Evolutionary conservation across 2,797 vertebrate genomes (phyloP).

Genomic region (Aphelocoma californica): DNA sequence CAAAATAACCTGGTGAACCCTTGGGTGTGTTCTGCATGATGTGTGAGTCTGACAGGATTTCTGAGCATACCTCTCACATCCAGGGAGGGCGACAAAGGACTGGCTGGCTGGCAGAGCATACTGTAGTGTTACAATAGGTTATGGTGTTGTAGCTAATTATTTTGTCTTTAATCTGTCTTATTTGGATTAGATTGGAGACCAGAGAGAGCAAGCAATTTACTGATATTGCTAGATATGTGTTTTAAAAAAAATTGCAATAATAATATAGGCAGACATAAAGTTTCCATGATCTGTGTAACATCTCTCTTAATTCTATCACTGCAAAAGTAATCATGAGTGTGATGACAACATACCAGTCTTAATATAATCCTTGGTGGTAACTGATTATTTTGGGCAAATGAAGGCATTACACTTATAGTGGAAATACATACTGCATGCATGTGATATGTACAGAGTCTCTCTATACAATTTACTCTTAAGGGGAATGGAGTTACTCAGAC

Average conservation of each 20-base stretch:
- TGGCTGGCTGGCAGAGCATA: neutral
- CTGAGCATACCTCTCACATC: neutral
- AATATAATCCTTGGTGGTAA: neutral
- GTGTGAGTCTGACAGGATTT: neutral
- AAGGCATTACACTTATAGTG: neutral
- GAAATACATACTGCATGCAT: neutral
- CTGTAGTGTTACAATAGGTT: neutral
- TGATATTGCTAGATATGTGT: neutral
- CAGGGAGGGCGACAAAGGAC: neutral
- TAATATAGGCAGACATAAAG: neutral
- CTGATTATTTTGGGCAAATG: neutral
- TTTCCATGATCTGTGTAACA: neutral
- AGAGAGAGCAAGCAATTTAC: neutral
- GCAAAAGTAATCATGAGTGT: neutral
- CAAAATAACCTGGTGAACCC: neutral
- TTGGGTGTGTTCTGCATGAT: neutral
- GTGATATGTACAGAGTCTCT: too few species aligned
- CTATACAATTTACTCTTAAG: neutral
- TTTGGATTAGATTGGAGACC: neutral
- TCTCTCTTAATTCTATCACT: neutral
- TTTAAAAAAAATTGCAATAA: neutral
- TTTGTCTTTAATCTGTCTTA: neutral
- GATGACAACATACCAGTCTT: neutral
- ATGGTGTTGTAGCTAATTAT: neutral
- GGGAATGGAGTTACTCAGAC: neutral